Evolutionary conservation across 2,888 invertebrate genomes (phyloP).

Genomic region (Trachelus tabidus): DNA sequence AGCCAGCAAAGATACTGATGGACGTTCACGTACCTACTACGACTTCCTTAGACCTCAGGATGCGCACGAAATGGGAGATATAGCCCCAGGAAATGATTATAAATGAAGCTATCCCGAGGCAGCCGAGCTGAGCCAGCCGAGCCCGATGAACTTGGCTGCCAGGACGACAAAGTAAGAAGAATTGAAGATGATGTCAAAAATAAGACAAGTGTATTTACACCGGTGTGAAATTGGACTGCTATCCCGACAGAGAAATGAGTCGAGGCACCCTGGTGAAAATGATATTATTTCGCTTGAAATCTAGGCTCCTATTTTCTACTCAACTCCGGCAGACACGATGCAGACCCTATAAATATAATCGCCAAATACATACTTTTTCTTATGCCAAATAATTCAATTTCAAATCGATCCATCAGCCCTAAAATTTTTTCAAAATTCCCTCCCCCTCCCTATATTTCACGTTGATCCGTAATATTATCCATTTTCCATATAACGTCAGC

Average conservation of each 20-base stretch:
- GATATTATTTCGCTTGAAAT: constrained; percentile 40
- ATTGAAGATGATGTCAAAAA: constrained; percentile 63
- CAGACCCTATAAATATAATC: not conserved
- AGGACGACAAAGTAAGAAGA: constrained; percentile 63
- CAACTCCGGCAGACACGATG: not conserved
- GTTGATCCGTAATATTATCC: not conserved
- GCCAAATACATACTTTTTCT: not conserved
- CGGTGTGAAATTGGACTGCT: constrained; percentile 62
- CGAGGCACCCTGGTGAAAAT: constrained; percentile 43
- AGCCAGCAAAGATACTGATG: constrained; percentile 4
- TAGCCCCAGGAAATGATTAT: constrained; percentile 61
- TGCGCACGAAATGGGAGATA: constrained; percentile 46
- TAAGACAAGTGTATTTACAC: constrained; percentile 63
- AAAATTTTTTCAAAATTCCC: not conserved
- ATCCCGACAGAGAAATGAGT: constrained; percentile 48
- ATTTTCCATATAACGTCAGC: not conserved
- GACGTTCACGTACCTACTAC: constrained; percentile 8
- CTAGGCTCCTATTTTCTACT: not conserved
- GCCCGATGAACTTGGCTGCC: constrained; percentile 45
- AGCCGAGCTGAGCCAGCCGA: constrained; percentile 30
- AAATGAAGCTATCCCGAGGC: constrained; percentile 59
- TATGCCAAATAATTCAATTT: not conserved
- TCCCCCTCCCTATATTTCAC: not conserved
- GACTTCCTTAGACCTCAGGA: constrained; percentile 1
- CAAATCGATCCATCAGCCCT: not conserved